Evolutionary conservation across 2,113 vertebrate genomes (phyloP), one percentile per base, ranked within the genome.

Genomic region (Saccopteryx bilineata): DNA sequence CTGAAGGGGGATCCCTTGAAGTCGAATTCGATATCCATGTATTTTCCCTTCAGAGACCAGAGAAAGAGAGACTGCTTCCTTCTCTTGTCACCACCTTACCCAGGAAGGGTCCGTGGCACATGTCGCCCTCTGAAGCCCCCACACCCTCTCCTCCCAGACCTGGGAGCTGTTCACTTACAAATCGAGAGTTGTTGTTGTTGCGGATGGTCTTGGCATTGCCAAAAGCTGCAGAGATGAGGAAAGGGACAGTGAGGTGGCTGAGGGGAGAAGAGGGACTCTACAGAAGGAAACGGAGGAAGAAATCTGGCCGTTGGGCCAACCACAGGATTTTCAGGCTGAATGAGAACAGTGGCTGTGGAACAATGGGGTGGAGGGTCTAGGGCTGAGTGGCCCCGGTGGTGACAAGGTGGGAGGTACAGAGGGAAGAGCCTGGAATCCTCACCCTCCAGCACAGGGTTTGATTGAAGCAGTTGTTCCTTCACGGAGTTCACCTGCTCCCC

Each of bases 1-100:
- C 99, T 99, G 24, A 99, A 95, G 12, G 99, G 99, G 4, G 98
- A 98, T 9, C 99, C 99, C 85, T 98, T 99, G 98, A 99, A 99
- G 98, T 99, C 98, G 31, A 99, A 99, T 83, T 98, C 99, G 50
- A 99, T 98, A 2, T 99, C 99, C 99, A 99, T 99, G 96, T 99
- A 99, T 87, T 99, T 99, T 63, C 99, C 99, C 99, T 97, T 98
- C 92, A 72, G 76, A 97, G 74, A 89, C 4, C 80, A 88, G 48
- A 95, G 54, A 94, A 71, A 78, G 33, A 80, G 50, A 94, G 89
- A 81, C 80, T 46, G 48, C 7, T 95, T 81, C 71, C 39, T 33
- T 87, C 52, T 93, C 48, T 60, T 26, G n/a, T 13, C 6, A 10
- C 21, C 48, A 26, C 26, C 21, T 68, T 56, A 8, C 31, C 9